Base-by-base conservation (phyloP, 2,113 vertebrate genomes). In the Microtus oregoni region DNA sequence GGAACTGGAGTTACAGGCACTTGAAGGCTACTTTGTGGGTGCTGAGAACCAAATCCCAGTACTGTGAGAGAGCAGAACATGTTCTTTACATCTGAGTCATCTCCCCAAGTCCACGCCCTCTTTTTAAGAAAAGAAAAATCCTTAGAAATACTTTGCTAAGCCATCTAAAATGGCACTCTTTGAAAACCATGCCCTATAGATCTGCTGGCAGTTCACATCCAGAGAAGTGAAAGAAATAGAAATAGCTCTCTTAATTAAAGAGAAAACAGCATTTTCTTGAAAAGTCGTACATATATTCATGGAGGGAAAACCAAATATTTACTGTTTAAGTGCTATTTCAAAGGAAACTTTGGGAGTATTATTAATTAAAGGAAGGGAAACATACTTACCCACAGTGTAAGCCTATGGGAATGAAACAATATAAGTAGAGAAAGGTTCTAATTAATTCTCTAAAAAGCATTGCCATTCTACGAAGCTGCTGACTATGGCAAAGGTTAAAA, bases 401-500 rank as follows among this genome's bases (percentile, higher is more conserved):
- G 28, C n/a, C 86, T 96, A 85, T 93, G 68, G 89, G 82, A 94
- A 97, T 35, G 97, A 97, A 98, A n/a, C 61, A 97, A 47, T 85
- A 96, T 11, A 95, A 4, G 92, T 13, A 94, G 65, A 14, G 90
- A 8, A 17, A 52, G 8, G 75, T 95, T 14, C 13, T 78, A 94
- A 70, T 96, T 83, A 86, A 97, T 97, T 97, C 65, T 96, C 22
- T 97, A 96, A 96, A 95, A 98, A 98, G 97, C 88, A 32, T 35
- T 94, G 92, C 87, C 85, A 52, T 97, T 98, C 96, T 96, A 97
- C 85, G 94, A 98, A 97, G 96, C 96, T 97, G 91, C 61, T 90
- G 90, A 96, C 96, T 97, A 98, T 89, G 96, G 96, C 96, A 97
- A 96, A 97, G 97, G 63, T 89, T 35, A 9, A 58, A 89, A 91